Percentiles rank a stretch among this genome's conserved stretches.
Evolutionary conservation across 2,888 invertebrate species (phyloP).

Genomic region (Mellilla xanthometata): DNA sequence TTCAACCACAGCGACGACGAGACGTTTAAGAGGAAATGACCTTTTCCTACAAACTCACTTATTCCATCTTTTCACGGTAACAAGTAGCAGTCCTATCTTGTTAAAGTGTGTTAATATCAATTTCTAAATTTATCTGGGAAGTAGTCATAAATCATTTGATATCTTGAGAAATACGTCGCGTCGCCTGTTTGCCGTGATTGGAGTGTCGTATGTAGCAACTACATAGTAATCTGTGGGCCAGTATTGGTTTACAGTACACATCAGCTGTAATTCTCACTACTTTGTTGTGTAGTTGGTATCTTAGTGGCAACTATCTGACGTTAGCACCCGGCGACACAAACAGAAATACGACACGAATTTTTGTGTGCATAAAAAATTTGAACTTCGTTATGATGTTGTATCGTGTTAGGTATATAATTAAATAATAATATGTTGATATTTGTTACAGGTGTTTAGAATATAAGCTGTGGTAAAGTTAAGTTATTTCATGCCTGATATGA

Average conservation of each 20-base stretch:
- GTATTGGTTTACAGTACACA: conserved; percentile 62
- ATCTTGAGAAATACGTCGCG: conserved; percentile 54
- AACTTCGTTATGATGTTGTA: conserved; percentile 32
- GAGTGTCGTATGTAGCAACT: conserved; percentile 32
- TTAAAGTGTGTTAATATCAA: conserved; percentile 31
- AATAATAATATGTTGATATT: conserved; percentile 13
- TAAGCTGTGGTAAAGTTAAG: too few relatives aligned
- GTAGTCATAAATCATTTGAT: conserved; percentile 64
- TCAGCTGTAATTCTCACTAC: conserved; percentile 64
- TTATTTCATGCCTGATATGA: background rate
- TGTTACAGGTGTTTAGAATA: too few relatives aligned
- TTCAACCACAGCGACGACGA: background rate
- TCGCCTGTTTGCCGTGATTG: conserved; percentile 48
- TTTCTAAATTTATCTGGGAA: conserved; percentile 37
- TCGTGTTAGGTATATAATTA: too few relatives aligned
- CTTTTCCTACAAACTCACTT: conserved; percentile 3
- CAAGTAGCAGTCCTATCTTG: conserved; percentile 4
- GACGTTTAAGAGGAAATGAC: too few relatives aligned
- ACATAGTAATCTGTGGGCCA: conserved; percentile 28
- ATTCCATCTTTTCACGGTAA: conserved; percentile 6
- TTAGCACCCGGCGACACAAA: conserved; percentile 62
- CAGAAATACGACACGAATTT: conserved; percentile 46
- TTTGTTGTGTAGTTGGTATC: conserved; percentile 53
- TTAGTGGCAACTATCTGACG: conserved; percentile 47
- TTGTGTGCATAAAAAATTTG: conserved; percentile 42